A percentile compares a stretch with the other conserved stretches of the same genome.
phyloP scores from a whole-genome alignment of 2,888 invertebrate species.

The Ophioninae sp. region DNA sequence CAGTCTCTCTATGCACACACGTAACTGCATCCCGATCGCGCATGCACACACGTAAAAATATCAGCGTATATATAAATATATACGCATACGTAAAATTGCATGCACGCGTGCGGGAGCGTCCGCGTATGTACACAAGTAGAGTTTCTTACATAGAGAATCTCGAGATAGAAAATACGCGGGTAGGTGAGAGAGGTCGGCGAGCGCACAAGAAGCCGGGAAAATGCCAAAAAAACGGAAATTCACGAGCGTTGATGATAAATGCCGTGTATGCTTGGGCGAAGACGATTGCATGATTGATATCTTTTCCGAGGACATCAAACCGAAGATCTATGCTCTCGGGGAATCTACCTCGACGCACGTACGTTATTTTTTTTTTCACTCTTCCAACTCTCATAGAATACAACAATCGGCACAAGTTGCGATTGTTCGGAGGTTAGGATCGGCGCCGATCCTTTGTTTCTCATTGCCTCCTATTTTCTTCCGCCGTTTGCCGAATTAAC shows the following conservation, averaged over 20 bases:
- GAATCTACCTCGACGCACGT: constrained; percentile 75
- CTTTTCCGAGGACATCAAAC: constrained; percentile 69
- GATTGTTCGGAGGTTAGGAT: constrained; percentile 46
- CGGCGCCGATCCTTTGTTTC: background rate
- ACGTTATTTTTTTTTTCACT: constrained; percentile 49
- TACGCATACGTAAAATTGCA: background rate
- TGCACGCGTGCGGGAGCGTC: background rate
- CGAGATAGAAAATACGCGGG: constrained; percentile 4
- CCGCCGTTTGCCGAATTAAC: background rate
- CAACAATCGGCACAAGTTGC: constrained; percentile 11
- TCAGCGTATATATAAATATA: background rate
- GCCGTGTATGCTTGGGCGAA: constrained; percentile 76
- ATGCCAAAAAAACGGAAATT: constrained; percentile 75
- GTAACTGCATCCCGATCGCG: background rate
- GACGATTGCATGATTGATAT: constrained; percentile 73
- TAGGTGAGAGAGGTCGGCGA: background rate
- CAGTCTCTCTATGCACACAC: background rate
- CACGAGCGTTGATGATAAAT: constrained; percentile 69
- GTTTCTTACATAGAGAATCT: background rate
- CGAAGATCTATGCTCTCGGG: constrained; percentile 73
- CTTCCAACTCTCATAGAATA: constrained; percentile 2
- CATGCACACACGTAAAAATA: background rate
- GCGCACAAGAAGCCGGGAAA: constrained; percentile 59
- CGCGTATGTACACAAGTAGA: background rate
- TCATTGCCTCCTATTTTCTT: too few species aligned